phyloP scores from a whole-genome alignment of 2,797 vertebrate species.

The Setipinna tenuifilis region DNA sequence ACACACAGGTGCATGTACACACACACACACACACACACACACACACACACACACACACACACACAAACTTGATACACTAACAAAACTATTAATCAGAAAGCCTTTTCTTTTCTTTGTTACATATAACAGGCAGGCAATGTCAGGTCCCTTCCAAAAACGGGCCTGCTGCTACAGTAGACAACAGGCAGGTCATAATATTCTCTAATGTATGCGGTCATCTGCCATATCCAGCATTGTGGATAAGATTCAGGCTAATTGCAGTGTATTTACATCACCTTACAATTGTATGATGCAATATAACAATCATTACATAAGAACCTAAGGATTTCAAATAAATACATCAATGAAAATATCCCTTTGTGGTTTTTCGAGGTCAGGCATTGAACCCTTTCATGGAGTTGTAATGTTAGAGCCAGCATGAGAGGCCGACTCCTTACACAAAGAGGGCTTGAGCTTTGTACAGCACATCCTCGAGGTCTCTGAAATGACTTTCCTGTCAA shows the following conservation, averaged over 20 bases:
- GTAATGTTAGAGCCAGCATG: not conserved
- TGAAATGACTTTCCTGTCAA: constrained; percentile 7
- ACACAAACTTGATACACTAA: not conserved
- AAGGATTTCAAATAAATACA: not conserved
- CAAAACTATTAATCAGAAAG: not conserved
- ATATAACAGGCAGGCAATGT: too few relatives aligned
- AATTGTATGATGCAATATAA: constrained; percentile 3
- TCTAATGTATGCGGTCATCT: not conserved
- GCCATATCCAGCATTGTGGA: not conserved
- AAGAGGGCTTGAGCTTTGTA: not conserved
- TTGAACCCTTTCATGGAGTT: not conserved
- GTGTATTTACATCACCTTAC: not conserved
- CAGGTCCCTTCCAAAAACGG: too few relatives aligned
- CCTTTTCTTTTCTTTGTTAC: too few relatives aligned
- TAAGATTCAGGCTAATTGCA: not conserved
- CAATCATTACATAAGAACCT: not conserved
- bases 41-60: not conserved
- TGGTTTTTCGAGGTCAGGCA: not conserved
- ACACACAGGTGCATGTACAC: not conserved
- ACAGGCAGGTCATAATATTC: not conserved
- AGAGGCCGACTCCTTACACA: not conserved
- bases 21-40: constrained; percentile 34
- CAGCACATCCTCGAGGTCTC: not conserved
- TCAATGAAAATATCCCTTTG: not conserved
- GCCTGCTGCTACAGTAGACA: too few relatives aligned